Base-by-base conservation (phyloP, 2,888 invertebrate species). In the Miltochrista miniata region DNA sequence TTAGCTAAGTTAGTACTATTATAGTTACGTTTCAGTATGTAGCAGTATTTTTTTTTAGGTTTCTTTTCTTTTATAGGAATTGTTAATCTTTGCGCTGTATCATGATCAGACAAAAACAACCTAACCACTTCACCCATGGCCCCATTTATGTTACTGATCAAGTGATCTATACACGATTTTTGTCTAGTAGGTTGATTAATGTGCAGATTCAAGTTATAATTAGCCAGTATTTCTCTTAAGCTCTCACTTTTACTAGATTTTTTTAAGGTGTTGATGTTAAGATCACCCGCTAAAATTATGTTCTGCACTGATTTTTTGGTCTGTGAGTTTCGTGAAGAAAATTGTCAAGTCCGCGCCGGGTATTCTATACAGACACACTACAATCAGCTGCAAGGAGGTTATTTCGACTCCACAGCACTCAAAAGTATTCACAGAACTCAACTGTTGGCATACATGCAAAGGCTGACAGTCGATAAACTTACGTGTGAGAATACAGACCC, bases 141-240 rank as follows among this genome's bases (percentile, higher is more conserved):
- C 2, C 35, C 29, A 1, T 41, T 37, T 0, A 45, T 14, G 24
- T 50, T 45, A 36, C 45, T 50, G 1, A 24, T 11, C 12, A 45
- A 40, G 35, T 45, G 45, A n/a, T 50, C 50, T 9, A 50, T 37
- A 13, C 50, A 50, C 2, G 45, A 33, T 1, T 15, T 30, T 31
- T 37, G 11, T 9, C 48, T n/a, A 0, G 48, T 48, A 1, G 48
- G 48, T 8, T 11, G 8, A 0, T 37, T 2, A 34, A 48, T 48
- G 14, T 48, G 42, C 3, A 29, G 13, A 3, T 4, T 4, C 7
- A 48, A 9, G 9, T 42, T 42, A 12, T 31, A 29, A 14, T 48
- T 48, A 11, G 24, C 12, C 1, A 41, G 24, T 10, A 47, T n/a
- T 9, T 9, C 31, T 31, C 2, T 31, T 10, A 31, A 31, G 8